Conservation (phyloP, 2,888 invertebrate genomes). For the Diploptera punctata region DNA sequence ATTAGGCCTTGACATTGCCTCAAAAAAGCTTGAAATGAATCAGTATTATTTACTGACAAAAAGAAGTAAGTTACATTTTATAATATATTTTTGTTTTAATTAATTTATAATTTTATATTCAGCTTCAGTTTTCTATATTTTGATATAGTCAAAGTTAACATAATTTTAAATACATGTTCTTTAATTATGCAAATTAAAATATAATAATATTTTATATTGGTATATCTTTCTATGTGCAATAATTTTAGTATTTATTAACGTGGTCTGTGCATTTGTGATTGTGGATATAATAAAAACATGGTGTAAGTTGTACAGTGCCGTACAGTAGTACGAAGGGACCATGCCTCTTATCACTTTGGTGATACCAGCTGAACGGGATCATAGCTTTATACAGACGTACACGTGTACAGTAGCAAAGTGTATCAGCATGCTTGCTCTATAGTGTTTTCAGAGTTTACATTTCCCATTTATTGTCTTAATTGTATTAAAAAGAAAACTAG, state of each 20-base stretch:
- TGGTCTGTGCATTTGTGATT: background rate
- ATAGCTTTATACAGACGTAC: conserved; percentile 30
- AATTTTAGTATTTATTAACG: background rate
- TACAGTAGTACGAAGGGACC: conserved; percentile 32
- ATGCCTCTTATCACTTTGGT: conserved; percentile 35
- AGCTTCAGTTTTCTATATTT: too few relatives aligned
- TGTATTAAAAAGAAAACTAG: background rate
- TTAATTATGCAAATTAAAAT: background rate
- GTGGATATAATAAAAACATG: background rate
- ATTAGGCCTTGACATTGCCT: too few relatives aligned
- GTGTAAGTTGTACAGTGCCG: conserved; percentile 21
- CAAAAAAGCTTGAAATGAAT: too few relatives aligned
- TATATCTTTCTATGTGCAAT: background rate
- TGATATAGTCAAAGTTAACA: too few relatives aligned
- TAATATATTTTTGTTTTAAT: too few relatives aligned
- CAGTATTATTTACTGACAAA: too few relatives aligned
- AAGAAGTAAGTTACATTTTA: too few relatives aligned
- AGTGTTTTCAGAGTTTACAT: background rate
- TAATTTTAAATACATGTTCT: too few relatives aligned
- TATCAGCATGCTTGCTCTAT: background rate
- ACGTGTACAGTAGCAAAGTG: conserved; percentile 2
- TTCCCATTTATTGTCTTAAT: background rate
- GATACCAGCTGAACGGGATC: conserved; percentile 39
- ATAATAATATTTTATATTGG: background rate
- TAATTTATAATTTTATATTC: too few relatives aligned